Evolutionary conservation across 2,113 vertebrate species (phyloP).

Genomic region (Narcine bancroftii): DNA sequence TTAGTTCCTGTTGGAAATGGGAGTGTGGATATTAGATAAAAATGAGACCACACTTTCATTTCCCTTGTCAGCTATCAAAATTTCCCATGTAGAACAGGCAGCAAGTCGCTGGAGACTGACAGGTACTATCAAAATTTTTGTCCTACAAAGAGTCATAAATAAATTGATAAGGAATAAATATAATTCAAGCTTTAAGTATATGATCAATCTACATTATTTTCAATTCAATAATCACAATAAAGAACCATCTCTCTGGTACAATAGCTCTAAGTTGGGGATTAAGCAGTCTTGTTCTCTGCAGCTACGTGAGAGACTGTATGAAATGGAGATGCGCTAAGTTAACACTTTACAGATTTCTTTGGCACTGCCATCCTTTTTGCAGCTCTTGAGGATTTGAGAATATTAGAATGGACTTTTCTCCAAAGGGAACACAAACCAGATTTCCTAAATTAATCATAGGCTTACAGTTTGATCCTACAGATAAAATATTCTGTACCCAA

Average conservation of each 20-base stretch:
- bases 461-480: not conserved
- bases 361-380: not conserved
- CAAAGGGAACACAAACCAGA: not conserved
- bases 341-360: not conserved
- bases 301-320: not conserved
- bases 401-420: conserved; percentile 2
- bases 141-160: not conserved
- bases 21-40: not conserved
- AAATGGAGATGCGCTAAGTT: not conserved
- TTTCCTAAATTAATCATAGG: conserved; percentile 1
- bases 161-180: not conserved
- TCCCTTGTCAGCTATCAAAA: not conserved
- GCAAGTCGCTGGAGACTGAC: not conserved
- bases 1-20: not conserved
- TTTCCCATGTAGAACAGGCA: not conserved
- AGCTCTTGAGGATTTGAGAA: conserved; percentile 9
- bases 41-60: not conserved
- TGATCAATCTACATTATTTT: not conserved
- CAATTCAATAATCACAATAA: not conserved
- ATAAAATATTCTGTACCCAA: not conserved
- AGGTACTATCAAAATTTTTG: not conserved
- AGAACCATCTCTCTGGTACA: not conserved
- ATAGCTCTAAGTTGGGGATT: not conserved
- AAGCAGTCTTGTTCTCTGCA: not conserved
- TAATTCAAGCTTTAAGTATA: not conserved